Base-by-base conservation (phyloP, 2,113 vertebrate genomes). In the Amazona guildingii region DNA sequence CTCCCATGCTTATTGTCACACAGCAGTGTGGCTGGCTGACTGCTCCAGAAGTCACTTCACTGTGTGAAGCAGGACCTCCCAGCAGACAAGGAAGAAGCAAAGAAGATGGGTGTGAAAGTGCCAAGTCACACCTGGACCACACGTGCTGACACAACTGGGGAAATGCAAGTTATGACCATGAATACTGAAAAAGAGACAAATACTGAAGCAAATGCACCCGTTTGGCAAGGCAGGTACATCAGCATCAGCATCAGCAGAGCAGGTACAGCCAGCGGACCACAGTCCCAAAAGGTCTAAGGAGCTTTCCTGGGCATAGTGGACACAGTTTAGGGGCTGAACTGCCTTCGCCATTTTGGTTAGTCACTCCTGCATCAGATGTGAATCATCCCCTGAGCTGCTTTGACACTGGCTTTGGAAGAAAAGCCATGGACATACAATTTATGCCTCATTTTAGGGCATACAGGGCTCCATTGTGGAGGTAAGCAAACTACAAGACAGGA, bases 21-120 rank as follows among this genome's bases (percentile, higher is more conserved):
- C 4, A 29, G 43, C 23, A 74, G 23, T 0, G 0, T 44, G 51
- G 7, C 62, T 86, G 69, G 6, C 23, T 83, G 51, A 3, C 33
- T 31, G 21, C 33, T 78, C 43, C 48, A 37, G 25, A 3, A 75
- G 52, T 13, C 21, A 16, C 39, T 55, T 90, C 43, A 33, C 52
- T 69, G 48, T 1, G 1, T 57, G 51, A 75, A 57, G 17, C 28
- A 31, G 43, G 24, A 78, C 39, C 13, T 79, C 35, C 74, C 3
- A 16, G 61, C 17, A 75, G 12, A 17, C 31, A n/a, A 44, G 41
- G 31, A 78, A 69, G 35, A 79, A 75, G 35, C 35, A 75, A 46
- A 84, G 48, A 24, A 69, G 43, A 75, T 20, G 41, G 21, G 15
- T 48, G 39, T 48, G 74, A 23, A 75, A 79, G 13, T 81, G n/a